A percentile compares a stretch with the other conserved stretches of the same genome.
Conservation (phyloP, 2,113 vertebrate genomes). For the Myiozetetes cayanensis region DNA sequence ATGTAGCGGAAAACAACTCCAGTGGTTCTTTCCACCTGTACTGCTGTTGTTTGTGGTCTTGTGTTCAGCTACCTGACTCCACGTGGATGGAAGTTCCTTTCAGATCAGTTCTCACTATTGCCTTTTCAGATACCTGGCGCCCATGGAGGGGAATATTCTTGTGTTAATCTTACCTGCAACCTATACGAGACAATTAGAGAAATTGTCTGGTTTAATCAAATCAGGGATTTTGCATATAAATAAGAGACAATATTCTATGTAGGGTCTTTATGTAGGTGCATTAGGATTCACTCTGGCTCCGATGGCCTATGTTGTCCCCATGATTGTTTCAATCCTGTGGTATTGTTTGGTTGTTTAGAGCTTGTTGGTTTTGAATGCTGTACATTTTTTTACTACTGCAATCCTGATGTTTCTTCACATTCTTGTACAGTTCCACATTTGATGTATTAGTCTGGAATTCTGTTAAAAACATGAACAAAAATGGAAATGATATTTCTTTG, state of each 20-base stretch:
- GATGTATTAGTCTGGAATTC: slow-evolving; percentile 76
- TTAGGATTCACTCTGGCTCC: slow-evolving; percentile 62
- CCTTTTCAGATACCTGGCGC: slow-evolving; percentile 33
- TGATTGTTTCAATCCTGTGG: slow-evolving; percentile 69
- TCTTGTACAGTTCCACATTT: slow-evolving; percentile 76
- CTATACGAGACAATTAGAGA: slow-evolving; percentile 59
- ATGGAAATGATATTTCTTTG: slow-evolving; percentile 72
- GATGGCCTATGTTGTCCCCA: slow-evolving; percentile 64
- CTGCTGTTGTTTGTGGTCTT: not conserved
- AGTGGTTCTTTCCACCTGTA: not conserved
- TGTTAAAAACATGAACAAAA: slow-evolving; percentile 78
- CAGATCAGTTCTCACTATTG: slow-evolving; percentile 25
- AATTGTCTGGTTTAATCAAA: slow-evolving; percentile 67
- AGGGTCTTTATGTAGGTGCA: slow-evolving; percentile 67
- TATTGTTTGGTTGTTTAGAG: slow-evolving; percentile 70
- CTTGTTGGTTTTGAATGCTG: slow-evolving; percentile 73
- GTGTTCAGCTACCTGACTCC: slow-evolving; percentile 44
- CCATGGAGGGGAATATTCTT: slow-evolving; percentile 29
- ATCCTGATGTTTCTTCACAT: slow-evolving; percentile 71
- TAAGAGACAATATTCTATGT: slow-evolving; percentile 64
- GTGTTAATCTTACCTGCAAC: slow-evolving; percentile 41
- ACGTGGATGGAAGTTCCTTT: slow-evolving; percentile 9
- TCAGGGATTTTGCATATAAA: slow-evolving; percentile 72
- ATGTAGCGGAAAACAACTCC: not conserved
- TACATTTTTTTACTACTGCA: slow-evolving; percentile 75